These are phyloP conservation scores for Zaprionus camerounensis DNA, from an alignment of 1,140 invertebrate species.

Conservation along the genomic window DNA sequence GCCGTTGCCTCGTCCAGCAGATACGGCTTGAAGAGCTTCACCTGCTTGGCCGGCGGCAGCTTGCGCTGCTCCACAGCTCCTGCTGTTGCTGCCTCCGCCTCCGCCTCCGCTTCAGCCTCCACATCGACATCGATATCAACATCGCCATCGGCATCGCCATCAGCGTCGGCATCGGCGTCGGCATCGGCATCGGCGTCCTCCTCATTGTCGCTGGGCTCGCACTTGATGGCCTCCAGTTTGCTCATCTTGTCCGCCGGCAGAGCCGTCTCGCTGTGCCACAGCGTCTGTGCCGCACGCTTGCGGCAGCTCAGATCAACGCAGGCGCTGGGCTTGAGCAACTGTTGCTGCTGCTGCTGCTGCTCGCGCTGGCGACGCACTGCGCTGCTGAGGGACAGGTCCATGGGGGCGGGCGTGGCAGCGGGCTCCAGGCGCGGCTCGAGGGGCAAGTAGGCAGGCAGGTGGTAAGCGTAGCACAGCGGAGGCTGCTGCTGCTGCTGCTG, in stretches of 20 bases:
- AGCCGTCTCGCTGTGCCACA: conserved; percentile 20
- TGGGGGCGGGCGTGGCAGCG: conserved; percentile 59
- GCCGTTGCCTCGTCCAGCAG: conserved; percentile 85
- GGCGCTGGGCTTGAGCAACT: conserved; percentile 13
- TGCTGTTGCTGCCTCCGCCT: conserved; percentile 33
- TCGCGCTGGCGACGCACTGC: conserved; percentile 53
- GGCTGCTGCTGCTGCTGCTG: conserved; percentile 10
- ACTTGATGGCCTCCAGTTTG: conserved; percentile 65
- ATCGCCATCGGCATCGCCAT: conserved; percentile 7
- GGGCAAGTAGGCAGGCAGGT: conserved; percentile 33
- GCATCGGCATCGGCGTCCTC: conserved; percentile 32
- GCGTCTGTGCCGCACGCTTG: conserved; percentile 66
- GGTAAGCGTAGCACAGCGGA: conserved; percentile 18
- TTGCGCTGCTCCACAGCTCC: conserved; percentile 43
- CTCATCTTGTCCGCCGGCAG: conserved; percentile 58
- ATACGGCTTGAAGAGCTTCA: conserved; percentile 90
- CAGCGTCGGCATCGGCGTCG: conserved; percentile 19
- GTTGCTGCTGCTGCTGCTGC: conserved; percentile 48
- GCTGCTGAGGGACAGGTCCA: conserved; percentile 73
- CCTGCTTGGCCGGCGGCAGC: conserved; percentile 81
- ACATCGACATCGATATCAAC: conserved; percentile 37
- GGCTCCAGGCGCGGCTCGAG: conserved; percentile 37
- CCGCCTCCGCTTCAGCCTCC: conserved; percentile 47
- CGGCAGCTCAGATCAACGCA: conserved; percentile 75
- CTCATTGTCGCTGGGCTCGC: conserved; percentile 47